Base-by-base conservation (phyloP, 1,140 invertebrate species). In the Hyphantria cunea region DNA sequence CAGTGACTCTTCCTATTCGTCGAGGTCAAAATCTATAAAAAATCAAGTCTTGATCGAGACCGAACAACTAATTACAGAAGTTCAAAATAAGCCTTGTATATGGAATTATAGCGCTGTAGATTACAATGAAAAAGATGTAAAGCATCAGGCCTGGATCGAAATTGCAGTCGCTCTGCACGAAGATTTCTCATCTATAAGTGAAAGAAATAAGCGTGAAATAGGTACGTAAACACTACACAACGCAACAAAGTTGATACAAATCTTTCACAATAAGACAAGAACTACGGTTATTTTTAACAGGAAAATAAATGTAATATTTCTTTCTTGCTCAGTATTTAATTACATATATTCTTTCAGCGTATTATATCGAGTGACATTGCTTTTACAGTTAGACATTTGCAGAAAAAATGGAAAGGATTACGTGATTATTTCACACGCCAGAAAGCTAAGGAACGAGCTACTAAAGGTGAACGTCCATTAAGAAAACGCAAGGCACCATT, bases 391-490 rank as follows among this genome's bases (percentile, higher is more conserved):
- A 42, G 15, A 53, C 37, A 53, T 42, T 7, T 53, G n/a, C 51
- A 53, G 17, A 53, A 53, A 25, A 53, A 53, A 53, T 53, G 51
- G 51, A 53, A 53, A 42, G 51, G 51, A 42, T 33, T 53, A 25
- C 51, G 51, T 5, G 51, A 53, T 8, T 53, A 53, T 42, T 39
- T 41, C 8, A 53, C 51, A 17, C 11, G 51, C n/a, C 37, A 25
- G 8, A 6, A 51, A 37, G 15, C 32, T 34, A 51, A 51, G n/a
- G 33, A 51, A 37, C 33, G 33, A 6, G 8, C 13, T 0, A 12
- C 12, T 9, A 51, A 51, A 51, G 33, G 33, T 14, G 49, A 10
- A 42, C 5, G 39, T 12, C n/a, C 15, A 6, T 11, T 42, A 42
- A 17, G 51, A 42, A 25, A 39, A 41, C 51, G 51, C n/a, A 53